These are phyloP conservation scores for Cryptoleucopteryx plumbea DNA, from an alignment of 2,113 vertebrate species.

Conservation along the genomic window DNA sequence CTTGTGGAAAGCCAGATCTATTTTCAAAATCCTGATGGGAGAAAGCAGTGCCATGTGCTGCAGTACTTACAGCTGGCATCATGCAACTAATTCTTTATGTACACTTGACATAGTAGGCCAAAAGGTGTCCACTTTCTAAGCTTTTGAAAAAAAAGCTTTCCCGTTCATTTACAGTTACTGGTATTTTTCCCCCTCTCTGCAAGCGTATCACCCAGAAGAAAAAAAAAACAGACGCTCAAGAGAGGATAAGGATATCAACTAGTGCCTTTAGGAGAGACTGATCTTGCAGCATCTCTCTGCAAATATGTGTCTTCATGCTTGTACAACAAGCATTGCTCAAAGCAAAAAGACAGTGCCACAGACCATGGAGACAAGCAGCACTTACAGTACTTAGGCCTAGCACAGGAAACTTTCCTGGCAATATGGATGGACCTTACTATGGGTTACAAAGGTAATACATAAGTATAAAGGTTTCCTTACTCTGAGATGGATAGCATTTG, in stretches of 20 bases:
- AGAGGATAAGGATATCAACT: neutral
- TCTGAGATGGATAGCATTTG: fast-evolving
- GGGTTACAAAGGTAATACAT: fast-evolving
- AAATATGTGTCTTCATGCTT: fast-evolving
- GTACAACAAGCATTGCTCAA: neutral
- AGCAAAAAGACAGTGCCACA: neutral
- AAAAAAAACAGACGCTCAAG: fast-evolving
- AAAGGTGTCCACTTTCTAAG: neutral
- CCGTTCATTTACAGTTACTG: neutral
- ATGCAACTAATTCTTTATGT: fast-evolving
- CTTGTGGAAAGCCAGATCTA: neutral
- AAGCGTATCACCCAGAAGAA: neutral
- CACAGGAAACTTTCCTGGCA: neutral
- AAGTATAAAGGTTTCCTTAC: neutral
- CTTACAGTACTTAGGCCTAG: neutral
- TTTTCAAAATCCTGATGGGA: neutral
- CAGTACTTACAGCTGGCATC: neutral
- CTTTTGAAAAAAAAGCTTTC: neutral
- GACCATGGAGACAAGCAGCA: neutral
- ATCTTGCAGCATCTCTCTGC: fast-evolving
- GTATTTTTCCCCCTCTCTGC: neutral
- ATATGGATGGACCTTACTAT: too few species aligned
- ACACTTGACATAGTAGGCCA: neutral
- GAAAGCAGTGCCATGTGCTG: neutral
- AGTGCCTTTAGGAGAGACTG: neutral